Evolutionary conservation across 1,140 invertebrate genomes (phyloP), one percentile per base, ranked within the genome.

Genomic region (Monomorium pharaonis): DNA sequence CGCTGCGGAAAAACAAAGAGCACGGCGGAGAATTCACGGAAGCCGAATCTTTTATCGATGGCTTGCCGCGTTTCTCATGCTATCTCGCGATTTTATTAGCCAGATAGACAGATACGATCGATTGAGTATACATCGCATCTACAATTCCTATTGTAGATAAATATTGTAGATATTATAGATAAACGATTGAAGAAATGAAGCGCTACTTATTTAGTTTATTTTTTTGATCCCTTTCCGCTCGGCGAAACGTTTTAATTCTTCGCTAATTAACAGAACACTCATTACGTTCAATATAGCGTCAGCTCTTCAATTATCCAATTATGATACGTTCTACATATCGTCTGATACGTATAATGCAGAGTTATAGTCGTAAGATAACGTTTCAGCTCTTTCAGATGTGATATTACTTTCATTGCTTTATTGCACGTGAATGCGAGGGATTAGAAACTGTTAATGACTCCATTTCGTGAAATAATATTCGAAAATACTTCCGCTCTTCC

Each of bases 1-100:
- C 51, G 24, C 58, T 14, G 77, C 14, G 58, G 21, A 65, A 83
- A 83, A 86, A 54, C 78, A 83, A 74, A 62, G 65, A 75, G 42
- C 44, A 47, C 12, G 16, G 12, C 9, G 21, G n/a, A n/a, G 58
- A 62, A 84, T 75, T 47, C 69, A 24, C 5, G n/a, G 18, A 33
- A 74, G 14, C 30, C 65, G 37, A 30, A 44, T 14, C 9, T 37
- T 42, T 7, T 37, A 5, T 72, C 49, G 65, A 74, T n/a, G 56
- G 21, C 4, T n/a, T 7, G 24, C 18, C 24, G 10, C 51, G n/a
- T 30, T n/a, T 72, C 49, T 21, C 4, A 18, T 14, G 37, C 37
- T 1, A 58, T 70, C 37, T 56, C 12, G 14, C 37, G 14, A 37
- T 37, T n/a, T 69, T 4, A 49, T 30, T 37, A 5, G 16, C 16